Evolutionary conservation across 1,140 invertebrate genomes (phyloP).

Genomic region (Caenorhabditis remanei): DNA sequence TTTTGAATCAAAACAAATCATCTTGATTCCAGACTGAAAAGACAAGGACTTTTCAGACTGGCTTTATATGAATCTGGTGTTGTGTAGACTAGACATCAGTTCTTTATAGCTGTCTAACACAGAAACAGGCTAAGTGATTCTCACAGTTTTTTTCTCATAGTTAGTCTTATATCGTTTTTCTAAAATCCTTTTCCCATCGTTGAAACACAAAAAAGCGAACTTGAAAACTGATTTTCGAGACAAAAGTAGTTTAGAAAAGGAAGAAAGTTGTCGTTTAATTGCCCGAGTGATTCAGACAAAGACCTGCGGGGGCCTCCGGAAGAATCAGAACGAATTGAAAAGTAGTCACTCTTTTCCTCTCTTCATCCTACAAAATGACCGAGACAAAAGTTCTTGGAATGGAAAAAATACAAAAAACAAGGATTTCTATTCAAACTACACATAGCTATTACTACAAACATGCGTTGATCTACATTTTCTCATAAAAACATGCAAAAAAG

Average conservation of each 20-base stretch:
- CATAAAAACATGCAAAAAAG: constrained; percentile 13
- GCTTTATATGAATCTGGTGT: not conserved
- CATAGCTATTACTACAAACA: not conserved
- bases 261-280: not conserved
- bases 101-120: no score
- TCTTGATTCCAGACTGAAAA: no score
- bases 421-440: not conserved
- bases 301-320: not conserved
- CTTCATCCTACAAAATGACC: not conserved
- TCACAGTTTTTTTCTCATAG: no score
- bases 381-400: constrained; percentile 8
- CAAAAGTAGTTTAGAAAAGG: not conserved
- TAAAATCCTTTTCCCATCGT: no score
- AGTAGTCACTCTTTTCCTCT: not conserved
- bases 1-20: no score
- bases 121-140: no score
- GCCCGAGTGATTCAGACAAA: constrained; percentile 1
- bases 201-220: no score
- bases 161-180: no score
- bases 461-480: not conserved
- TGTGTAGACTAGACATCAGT: no score
- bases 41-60: not conserved
- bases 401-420: not conserved
- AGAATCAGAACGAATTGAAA: not conserved
- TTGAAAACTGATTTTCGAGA: not conserved